Base-by-base conservation (phyloP, 2,888 invertebrate species). In the Meloe dianella region DNA sequence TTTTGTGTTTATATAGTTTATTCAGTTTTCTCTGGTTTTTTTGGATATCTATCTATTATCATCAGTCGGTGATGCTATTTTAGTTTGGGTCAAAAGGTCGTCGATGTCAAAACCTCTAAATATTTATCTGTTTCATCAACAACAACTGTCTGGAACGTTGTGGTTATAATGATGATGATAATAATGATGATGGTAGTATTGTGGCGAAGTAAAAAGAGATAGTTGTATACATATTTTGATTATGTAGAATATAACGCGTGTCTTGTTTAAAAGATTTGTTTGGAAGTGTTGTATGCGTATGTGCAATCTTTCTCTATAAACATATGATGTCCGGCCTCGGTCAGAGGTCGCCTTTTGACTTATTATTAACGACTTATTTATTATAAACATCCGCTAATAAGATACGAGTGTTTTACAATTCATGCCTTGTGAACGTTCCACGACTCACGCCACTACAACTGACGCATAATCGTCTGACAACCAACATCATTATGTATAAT, bases 91-190 rank as follows among this genome's bases (percentile, higher is more conserved):
- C 47, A 47, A 68, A 63, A 68, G 68, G 66, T 68, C 65, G 68
- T 66, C 61, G 67, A 61, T 67, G 67, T 67, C 67, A 67, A 65
- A 67, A 67, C 67, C 67, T 67, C 64, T 67, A 64, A 64, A 30
- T 54, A 67, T 67, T 67, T 67, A 67, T 67, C 67, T 67, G 67
- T 61, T 67, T 64, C 67, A 67, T 67, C 65, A 64, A 61, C 62
- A 59, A 61, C 64, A 59, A 64, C 64, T 54, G 67, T 67, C 67
- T 67, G 41, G 63, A 10, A 20, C 47, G 47, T 47, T 47, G 47
- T 20, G 47, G 47, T 20, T 20, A 47, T 47, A 20, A 10, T 20
- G 20, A 7, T 41, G 41, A 41, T 41, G 17, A n/a, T 35, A 14
- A 35, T 35, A 4, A n/a, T 41, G 41, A 41, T 41, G 41, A 17